Evolutionary conservation across 1,140 invertebrate genomes (phyloP).

Genomic region (Araneus ventricosus): DNA sequence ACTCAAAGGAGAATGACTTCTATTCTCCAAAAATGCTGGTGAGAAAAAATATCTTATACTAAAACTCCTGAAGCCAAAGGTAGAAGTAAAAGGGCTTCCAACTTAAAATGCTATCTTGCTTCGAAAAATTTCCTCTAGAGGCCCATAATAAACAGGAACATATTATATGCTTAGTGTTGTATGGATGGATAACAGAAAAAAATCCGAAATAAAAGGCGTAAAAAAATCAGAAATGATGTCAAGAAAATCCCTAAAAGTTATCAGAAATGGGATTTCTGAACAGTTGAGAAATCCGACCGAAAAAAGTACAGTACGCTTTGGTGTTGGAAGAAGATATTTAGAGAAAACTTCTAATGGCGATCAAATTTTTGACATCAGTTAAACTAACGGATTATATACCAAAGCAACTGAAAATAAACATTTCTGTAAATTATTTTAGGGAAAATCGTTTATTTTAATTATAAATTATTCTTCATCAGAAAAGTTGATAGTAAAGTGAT

Average conservation of each 20-base stretch:
- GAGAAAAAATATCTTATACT: background rate
- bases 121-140: slow-evolving; percentile 13
- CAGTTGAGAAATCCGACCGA: background rate
- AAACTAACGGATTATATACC: too few relatives aligned
- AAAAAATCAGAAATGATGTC: too few relatives aligned
- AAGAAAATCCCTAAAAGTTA: too few relatives aligned
- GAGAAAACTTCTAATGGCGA: background rate
- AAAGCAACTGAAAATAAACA: too few relatives aligned
- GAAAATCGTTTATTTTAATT: too few relatives aligned
- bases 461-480: too few relatives aligned
- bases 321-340: background rate
- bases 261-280: background rate
- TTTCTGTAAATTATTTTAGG: too few relatives aligned
- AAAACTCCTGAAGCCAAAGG: background rate
- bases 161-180: slow-evolving; percentile 3
- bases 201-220: background rate
- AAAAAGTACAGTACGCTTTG: background rate
- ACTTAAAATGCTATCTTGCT: slow-evolving; percentile 12
- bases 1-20: background rate
- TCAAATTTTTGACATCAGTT: background rate
- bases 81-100: background rate
- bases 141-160: background rate
- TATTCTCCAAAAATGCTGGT: background rate
- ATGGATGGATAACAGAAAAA: background rate
- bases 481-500: too few relatives aligned